phyloP scores from a whole-genome alignment of 1,140 invertebrate genomes.

The Pseudobourletiella spinata region DNA sequence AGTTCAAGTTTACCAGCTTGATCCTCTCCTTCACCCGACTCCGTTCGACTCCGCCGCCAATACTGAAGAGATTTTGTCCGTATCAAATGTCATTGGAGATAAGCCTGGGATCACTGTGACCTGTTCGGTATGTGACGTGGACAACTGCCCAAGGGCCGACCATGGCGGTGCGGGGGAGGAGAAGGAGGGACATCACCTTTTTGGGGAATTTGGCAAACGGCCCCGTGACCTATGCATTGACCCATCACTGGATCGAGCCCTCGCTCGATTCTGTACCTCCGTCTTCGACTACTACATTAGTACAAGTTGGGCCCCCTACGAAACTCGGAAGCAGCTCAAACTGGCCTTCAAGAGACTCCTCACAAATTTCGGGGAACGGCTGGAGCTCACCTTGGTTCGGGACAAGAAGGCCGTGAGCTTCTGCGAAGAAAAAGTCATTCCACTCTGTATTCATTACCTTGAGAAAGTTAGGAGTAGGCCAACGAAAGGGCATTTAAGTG shows the following conservation, averaged over 20 bases:
- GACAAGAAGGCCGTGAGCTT: conserved; percentile 10
- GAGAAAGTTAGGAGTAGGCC: neutral
- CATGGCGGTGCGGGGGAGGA: neutral
- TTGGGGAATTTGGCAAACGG: neutral
- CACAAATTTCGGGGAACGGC: conserved; percentile 11
- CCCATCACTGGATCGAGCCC: conserved; percentile 14
- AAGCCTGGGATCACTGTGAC: neutral
- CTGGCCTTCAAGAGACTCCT: conserved; percentile 22
- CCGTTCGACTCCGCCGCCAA: neutral
- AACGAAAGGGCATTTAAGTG: neutral
- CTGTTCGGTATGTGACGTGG: conserved; percentile 6
- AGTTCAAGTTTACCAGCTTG: neutral
- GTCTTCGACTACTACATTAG: conserved; percentile 29
- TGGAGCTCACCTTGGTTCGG: neutral
- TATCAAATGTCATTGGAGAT: neutral
- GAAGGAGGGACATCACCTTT: neutral
- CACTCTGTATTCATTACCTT: conserved; percentile 21
- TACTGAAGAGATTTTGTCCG: neutral
- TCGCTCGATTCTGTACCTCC: conserved; percentile 20
- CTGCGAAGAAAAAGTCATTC: conserved; percentile 21
- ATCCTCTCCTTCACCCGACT: conserved; percentile 9
- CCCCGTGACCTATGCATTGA: conserved; percentile 16
- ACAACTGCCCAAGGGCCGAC: conserved; percentile 11
- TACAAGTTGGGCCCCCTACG: conserved; percentile 28
- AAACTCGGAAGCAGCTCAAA: conserved; percentile 24